phyloP scores from a whole-genome alignment of 2,888 invertebrate species.

The Anoncus sp. region DNA sequence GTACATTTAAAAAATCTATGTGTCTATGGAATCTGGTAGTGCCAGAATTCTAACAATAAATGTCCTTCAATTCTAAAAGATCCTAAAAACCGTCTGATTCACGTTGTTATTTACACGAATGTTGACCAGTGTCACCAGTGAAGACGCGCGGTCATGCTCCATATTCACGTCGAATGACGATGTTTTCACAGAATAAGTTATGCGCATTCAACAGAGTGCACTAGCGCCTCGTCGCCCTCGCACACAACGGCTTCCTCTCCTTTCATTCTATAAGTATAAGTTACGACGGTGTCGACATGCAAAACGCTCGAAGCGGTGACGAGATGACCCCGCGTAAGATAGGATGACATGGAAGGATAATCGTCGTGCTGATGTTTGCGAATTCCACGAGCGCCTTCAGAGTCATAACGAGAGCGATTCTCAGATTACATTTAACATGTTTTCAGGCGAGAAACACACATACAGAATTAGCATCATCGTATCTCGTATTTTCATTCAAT shows the following conservation, averaged over 20 bases:
- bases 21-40: neutral
- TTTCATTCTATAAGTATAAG: conserved; percentile 50
- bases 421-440: conserved; percentile 59
- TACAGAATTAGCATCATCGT: neutral
- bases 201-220: neutral
- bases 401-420: conserved; percentile 64
- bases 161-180: conserved; percentile 75
- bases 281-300: conserved; percentile 68
- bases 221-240: conserved; percentile 47
- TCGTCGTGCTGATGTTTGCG: conserved; percentile 59
- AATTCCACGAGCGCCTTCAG: conserved; percentile 52
- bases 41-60: neutral
- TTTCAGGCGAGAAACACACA: conserved; percentile 6
- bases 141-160: conserved; percentile 67
- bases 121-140: conserved; percentile 57
- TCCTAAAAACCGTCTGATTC: conserved; percentile 67
- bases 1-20: neutral
- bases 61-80: conserved; percentile 60
- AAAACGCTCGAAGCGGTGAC: conserved; percentile 62
- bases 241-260: conserved; percentile 39
- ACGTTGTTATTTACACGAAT: conserved; percentile 15
- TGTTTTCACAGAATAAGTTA: conserved; percentile 72
- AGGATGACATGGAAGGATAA: conserved; percentile 64
- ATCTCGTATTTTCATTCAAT: conserved; percentile 3
- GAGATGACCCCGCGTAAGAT: conserved; percentile 77